Evolutionary conservation across 1,140 invertebrate genomes (phyloP).

Genomic region (Leucophenga varia): DNA sequence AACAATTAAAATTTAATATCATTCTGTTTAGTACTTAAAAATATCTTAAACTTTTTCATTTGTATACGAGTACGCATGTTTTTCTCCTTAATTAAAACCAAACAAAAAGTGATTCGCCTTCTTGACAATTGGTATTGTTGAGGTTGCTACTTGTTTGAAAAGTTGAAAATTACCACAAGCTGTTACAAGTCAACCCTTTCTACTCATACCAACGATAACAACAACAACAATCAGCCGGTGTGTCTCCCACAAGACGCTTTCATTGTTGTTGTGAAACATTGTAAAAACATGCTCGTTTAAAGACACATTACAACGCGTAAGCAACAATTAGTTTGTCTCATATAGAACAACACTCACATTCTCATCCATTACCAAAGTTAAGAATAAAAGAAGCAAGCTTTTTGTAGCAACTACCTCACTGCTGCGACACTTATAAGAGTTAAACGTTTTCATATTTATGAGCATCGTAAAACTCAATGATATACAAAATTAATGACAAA

Average conservation of each 20-base stretch:
- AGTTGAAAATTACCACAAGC: slow-evolving; percentile 53
- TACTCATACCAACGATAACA: no score
- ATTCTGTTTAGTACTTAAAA: no score
- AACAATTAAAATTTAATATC: no score
- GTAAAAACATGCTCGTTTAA: slow-evolving; percentile 52
- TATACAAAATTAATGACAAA: slow-evolving; percentile 55
- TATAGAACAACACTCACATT: slow-evolving; percentile 25
- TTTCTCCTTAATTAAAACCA: slow-evolving; percentile 48
- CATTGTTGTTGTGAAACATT: slow-evolving; percentile 28
- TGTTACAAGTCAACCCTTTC: slow-evolving; percentile 42
- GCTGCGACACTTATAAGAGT: slow-evolving; percentile 45
- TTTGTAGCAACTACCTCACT: no score
- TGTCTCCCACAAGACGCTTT: no score
- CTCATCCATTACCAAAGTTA: no score
- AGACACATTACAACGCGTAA: slow-evolving; percentile 45
- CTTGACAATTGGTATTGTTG: no score
- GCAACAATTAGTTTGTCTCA: slow-evolving; percentile 53
- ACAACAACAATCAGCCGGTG: no score
- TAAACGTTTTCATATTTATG: slow-evolving; percentile 55
- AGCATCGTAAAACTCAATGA: slow-evolving; percentile 55
- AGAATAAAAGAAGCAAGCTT: no score
- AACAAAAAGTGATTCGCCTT: no score
- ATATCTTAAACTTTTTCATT: no score
- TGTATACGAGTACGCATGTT: slow-evolving; percentile 37
- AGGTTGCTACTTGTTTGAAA: no score